Base-by-base conservation (phyloP, 2,113 vertebrate species). In the Tyto alba region DNA sequence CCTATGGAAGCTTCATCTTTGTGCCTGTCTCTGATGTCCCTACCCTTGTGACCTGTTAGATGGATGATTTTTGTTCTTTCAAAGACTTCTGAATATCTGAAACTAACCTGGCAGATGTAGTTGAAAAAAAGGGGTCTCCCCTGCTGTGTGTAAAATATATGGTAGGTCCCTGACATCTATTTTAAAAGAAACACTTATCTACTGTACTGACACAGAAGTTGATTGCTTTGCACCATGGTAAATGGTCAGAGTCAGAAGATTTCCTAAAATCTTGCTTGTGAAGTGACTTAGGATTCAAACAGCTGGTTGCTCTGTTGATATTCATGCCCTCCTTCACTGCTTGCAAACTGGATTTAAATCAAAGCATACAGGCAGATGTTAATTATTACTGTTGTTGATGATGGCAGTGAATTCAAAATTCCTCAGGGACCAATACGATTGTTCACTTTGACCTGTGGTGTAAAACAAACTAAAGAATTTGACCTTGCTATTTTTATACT, bases 381-480 rank as follows among this genome's bases (percentile, higher is more conserved):
- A 77, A 84, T 67, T 77, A 32, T 62, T 89, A 7, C 17, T 77
- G 29, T 26, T 93, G 81, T 16, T 90, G 73, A 30, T 78, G 48
- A 64, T 73, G 82, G 36, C 60, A 82, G 17, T 50, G 83, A 90
- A 75, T 69, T 92, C 40, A 79, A 4, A 66, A 57, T 62, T 87
- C 73, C 69, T 48, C n/a, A 16, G 57, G 66, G 88, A 89, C 29
- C 36, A 34, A 18, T 7, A 55, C 0, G 4, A 30, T 75, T 84
- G 83, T 82, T 56, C 67, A 7, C 66, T 94, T 64, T 68, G 88
- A 75, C 76, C 69, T 72, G 73, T 56, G 29, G 45, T 64, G 21
- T 94, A 69, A 85, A 91, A 57, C 30, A 85, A 94, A 41, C 50
- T 59, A 40, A 88, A 71, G 75, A 90, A 95, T 92, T 60, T 93